Percentiles rank a stretch among this genome's conserved stretches.
These are phyloP conservation scores for Okamejei kenojei DNA, from an alignment of 2,797 vertebrate genomes.

Conservation along the genomic window DNA sequence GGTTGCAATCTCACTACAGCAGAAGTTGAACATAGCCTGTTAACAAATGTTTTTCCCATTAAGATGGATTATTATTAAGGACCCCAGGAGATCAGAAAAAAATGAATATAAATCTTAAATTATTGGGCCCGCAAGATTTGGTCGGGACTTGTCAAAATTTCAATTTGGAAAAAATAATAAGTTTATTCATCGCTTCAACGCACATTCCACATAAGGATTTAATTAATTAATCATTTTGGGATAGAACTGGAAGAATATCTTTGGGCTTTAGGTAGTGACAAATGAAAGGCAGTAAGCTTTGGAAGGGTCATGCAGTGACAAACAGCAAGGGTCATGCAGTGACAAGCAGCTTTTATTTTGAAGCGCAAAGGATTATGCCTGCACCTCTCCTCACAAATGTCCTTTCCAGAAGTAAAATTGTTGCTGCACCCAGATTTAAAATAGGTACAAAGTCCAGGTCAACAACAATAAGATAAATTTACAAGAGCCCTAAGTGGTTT, in stretches of 20 bases:
- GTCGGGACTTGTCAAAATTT: neutral
- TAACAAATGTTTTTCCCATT: conserved; percentile 5
- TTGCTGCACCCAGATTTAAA: too few species aligned
- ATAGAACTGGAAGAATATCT: neutral
- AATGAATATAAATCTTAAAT: neutral
- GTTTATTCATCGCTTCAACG: neutral
- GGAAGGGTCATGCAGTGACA: neutral
- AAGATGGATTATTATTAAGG: neutral
- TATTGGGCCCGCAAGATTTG: neutral
- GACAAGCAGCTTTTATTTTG: neutral
- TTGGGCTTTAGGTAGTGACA: neutral
- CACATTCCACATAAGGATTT: neutral
- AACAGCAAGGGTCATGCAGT: too few species aligned
- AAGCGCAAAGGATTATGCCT: neutral
- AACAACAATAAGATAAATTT: too few species aligned
- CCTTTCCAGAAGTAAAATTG: too few species aligned
- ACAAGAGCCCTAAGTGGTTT: too few species aligned
- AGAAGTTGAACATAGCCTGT: neutral
- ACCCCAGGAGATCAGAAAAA: neutral
- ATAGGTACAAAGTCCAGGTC: too few species aligned
- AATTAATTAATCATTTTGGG: neutral
- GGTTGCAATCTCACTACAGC: neutral
- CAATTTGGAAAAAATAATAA: neutral
- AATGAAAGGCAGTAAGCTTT: neutral
- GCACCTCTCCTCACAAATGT: neutral